Conservation (phyloP, 1,140 invertebrate species). For the Atta cephalotes region DNA sequence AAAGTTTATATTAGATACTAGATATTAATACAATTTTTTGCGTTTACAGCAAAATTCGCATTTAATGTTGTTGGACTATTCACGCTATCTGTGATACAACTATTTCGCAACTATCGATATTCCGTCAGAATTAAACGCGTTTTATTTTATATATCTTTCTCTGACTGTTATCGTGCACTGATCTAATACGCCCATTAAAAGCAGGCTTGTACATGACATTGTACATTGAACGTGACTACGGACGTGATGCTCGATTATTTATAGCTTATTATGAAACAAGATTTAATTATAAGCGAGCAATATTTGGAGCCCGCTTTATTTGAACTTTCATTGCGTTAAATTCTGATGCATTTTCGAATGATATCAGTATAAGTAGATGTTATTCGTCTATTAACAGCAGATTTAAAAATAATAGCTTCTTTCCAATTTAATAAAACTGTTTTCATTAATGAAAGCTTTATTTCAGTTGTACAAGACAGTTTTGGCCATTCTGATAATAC, state of each 20-base stretch:
- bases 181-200: not conserved
- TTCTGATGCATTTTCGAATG: not conserved
- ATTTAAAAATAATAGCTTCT: not conserved
- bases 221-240: not conserved
- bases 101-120: constrained; percentile 37
- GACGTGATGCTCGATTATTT: not conserved
- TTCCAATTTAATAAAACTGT: too few relatives aligned
- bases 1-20: constrained; percentile 39
- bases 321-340: not conserved
- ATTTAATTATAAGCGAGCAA: constrained; percentile 29
- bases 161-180: constrained; percentile 1
- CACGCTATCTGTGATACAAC: constrained; percentile 35
- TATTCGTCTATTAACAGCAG: not conserved
- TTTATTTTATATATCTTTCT: constrained; percentile 39
- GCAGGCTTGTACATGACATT: not conserved
- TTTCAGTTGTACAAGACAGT: too few relatives aligned
- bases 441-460: too few relatives aligned
- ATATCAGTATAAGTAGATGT: constrained; percentile 25
- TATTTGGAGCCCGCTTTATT: not conserved
- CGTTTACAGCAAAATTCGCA: constrained; percentile 38
- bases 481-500: too few relatives aligned
- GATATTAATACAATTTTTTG: constrained; percentile 27
- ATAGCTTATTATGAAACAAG: constrained; percentile 8
- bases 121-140: constrained; percentile 13
- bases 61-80: constrained; percentile 46